Evolutionary conservation across 1,140 invertebrate species (phyloP).

Genomic region (Thalassaphorura encarpata): DNA sequence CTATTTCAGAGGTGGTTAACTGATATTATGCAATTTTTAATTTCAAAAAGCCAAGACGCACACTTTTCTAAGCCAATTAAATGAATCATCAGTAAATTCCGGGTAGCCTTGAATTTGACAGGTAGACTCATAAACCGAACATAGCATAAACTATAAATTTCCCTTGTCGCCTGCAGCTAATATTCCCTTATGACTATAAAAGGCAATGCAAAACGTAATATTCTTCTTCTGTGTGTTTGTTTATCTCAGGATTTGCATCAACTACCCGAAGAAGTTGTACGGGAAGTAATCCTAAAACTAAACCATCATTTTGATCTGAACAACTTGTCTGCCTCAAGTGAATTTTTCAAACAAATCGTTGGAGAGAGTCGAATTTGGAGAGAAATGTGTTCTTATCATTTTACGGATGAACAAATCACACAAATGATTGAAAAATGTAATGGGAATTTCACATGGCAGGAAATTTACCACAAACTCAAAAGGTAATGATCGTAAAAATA

Average conservation of each 20-base stretch:
- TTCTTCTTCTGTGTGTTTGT: background rate
- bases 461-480: constrained; percentile 59
- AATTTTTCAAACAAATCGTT: constrained; percentile 62
- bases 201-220: background rate
- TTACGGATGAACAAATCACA: constrained; percentile 71
- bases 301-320: constrained; percentile 85
- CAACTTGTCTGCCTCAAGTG: constrained; percentile 56
- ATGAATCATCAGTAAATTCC: no score
- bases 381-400: constrained; percentile 84
- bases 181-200: background rate
- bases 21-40: no score
- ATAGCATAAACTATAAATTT: background rate
- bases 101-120: no score
- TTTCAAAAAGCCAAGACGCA: no score
- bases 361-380: constrained; percentile 86
- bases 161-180: background rate
- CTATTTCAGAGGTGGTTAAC: no score
- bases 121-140: no score
- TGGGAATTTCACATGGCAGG: constrained; percentile 52
- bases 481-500: no score
- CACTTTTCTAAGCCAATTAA: no score
- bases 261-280: constrained; percentile 84
- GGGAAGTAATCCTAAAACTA: constrained; percentile 79
- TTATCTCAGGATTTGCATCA: constrained; percentile 76
- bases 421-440: constrained; percentile 34